Base-by-base conservation (phyloP, 2,888 invertebrate species). In the Cataglyphis albicans region DNA sequence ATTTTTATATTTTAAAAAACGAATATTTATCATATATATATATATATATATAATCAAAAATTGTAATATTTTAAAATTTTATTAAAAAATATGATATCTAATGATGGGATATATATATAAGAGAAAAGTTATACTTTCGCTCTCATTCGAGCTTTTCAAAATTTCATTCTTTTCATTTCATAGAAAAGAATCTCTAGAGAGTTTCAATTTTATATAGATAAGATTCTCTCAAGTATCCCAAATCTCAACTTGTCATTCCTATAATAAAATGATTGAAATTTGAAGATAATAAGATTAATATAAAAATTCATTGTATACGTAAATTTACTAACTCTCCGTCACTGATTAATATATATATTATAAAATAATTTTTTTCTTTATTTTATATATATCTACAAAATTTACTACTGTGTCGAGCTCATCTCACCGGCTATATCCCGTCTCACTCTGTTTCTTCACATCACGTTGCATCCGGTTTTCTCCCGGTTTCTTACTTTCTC, bases 391-490 rank as follows among this genome's bases (percentile, higher is more conserved):
- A 52, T 52, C 9, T 52, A 12, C 10, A 64, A 52, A 29, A 76
- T 7, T 55, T 55, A 75, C 65, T 12, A 52, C 55, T 44, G 21
- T 12, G 72, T 18, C 59, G 44, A 72, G 59, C 12, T 80, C 72
- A 78, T 78, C 78, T 61, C 74, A 64, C 74, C 78, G 64, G 9
- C 70, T 82, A 84, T 86, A 84, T 86, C 84, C 88, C 85, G 88
- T 89, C 88, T 88, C 89, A 88, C 89, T 86, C 83, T 86, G 84
- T 86, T 86, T 88, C 84, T 85, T 88, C 84, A 72, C 81, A 85
- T 89, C 89, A 83, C 73, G 84, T 81, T 86, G 84, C 86, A 87
- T 89, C 87, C 89, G 88, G 89, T 86, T 89, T 87, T 87, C 85
- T 87, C 87, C 61, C 64, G 65, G 80, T 86, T 52, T 82, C 83